Evolutionary conservation across 2,888 invertebrate species (phyloP).

Genomic region (Sericinus montela): DNA sequence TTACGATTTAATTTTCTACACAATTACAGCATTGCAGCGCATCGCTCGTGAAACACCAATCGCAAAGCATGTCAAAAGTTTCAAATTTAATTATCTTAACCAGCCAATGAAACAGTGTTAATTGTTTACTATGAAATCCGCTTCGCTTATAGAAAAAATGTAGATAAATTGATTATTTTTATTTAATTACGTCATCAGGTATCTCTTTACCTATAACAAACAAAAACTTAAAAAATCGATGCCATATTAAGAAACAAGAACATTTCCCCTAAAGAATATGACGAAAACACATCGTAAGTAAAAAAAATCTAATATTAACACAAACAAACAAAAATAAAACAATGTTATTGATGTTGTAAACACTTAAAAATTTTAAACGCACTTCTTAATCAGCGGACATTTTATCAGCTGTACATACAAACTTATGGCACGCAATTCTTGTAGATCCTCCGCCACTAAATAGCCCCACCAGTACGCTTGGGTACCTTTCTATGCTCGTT

Average conservation of each 20-base stretch:
- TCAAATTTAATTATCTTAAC: background rate
- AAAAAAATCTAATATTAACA: no score
- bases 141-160: no score
- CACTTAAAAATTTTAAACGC: background rate
- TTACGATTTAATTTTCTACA: background rate
- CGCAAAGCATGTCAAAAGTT: background rate
- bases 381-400: constrained; percentile 16
- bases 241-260: no score
- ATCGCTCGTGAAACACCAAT: background rate
- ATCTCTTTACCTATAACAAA: no score
- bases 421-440: constrained; percentile 20
- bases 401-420: constrained; percentile 24
- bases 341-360: no score
- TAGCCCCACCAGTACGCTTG: constrained; percentile 45
- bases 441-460: constrained; percentile 36
- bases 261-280: background rate
- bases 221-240: no score
- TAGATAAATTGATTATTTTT: no score
- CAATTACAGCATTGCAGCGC: background rate
- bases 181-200: no score
- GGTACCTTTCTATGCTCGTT: constrained; percentile 36
- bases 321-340: no score
- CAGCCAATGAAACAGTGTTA: background rate
- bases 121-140: background rate
- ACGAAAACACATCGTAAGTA: no score